phyloP scores from a whole-genome alignment of 2,888 invertebrate genomes.

The Syrista parreyssii region DNA sequence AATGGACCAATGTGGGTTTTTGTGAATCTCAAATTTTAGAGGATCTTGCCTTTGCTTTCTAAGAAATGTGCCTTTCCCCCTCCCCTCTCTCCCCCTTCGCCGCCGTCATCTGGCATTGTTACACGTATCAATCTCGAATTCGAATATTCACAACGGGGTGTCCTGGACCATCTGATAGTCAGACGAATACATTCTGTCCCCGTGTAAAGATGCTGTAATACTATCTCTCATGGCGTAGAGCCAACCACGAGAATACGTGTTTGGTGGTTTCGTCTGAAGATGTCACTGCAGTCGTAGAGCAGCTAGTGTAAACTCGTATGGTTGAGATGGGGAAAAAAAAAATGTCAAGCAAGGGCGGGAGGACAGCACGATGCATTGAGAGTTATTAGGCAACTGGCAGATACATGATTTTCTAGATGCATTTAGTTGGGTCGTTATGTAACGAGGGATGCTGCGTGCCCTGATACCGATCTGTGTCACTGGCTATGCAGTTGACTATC shows the following conservation, averaged over 20 bases:
- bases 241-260: background rate
- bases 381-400: slow-evolving; percentile 3
- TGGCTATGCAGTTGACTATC: background rate
- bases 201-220: background rate
- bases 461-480: background rate
- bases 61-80: too few relatives aligned
- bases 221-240: background rate
- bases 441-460: background rate
- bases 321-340: background rate
- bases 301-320: background rate
- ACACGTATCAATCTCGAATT: background rate
- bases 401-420: background rate
- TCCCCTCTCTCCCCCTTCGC: too few relatives aligned
- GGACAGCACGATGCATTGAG: background rate
- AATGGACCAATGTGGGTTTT: background rate
- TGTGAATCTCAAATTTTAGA: background rate
- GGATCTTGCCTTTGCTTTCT: background rate
- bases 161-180: background rate
- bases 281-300: background rate
- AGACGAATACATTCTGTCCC: background rate
- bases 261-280: background rate
- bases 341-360: background rate
- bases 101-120: too few relatives aligned
- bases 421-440: background rate
- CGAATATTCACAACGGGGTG: slow-evolving; percentile 2